A percentile compares a stretch with the other conserved stretches of the same genome.
Evolutionary conservation across 2,113 vertebrate genomes (phyloP).

Genomic region (Nycticebus coucang): DNA sequence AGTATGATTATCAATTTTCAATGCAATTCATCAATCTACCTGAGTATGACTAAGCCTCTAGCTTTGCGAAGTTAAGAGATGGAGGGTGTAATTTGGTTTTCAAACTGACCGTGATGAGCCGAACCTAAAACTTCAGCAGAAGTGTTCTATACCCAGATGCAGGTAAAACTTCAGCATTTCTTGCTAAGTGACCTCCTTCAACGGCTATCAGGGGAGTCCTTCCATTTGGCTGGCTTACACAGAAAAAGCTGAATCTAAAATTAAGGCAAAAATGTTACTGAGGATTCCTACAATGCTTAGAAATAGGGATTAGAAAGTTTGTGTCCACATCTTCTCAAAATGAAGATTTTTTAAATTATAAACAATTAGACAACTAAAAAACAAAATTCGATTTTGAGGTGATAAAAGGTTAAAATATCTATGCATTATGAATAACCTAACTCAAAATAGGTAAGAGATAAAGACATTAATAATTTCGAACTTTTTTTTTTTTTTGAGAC

Average conservation of each 20-base stretch:
- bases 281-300: neutral
- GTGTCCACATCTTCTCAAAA: neutral
- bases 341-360: neutral
- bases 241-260: slow-evolving; percentile 38
- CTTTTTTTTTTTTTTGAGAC: too few relatives aligned
- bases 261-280: neutral
- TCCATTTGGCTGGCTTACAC: neutral
- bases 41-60: slow-evolving; percentile 52
- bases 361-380: neutral
- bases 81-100: slow-evolving; percentile 19
- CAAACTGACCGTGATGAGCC: neutral
- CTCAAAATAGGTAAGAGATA: neutral
- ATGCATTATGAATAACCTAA: neutral
- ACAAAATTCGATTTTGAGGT: neutral
- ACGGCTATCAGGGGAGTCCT: neutral
- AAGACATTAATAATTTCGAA: neutral
- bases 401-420: neutral
- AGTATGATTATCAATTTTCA: slow-evolving; percentile 36
- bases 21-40: slow-evolving; percentile 10
- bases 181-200: neutral
- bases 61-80: slow-evolving; percentile 20
- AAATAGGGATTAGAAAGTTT: neutral
- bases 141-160: neutral
- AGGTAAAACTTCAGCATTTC: slow-evolving; percentile 1
- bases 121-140: neutral